A percentile compares a stretch with the other conserved stretches of the same genome.
phyloP scores from a whole-genome alignment of 2,113 vertebrate species.

The Loxodonta africana region DNA sequence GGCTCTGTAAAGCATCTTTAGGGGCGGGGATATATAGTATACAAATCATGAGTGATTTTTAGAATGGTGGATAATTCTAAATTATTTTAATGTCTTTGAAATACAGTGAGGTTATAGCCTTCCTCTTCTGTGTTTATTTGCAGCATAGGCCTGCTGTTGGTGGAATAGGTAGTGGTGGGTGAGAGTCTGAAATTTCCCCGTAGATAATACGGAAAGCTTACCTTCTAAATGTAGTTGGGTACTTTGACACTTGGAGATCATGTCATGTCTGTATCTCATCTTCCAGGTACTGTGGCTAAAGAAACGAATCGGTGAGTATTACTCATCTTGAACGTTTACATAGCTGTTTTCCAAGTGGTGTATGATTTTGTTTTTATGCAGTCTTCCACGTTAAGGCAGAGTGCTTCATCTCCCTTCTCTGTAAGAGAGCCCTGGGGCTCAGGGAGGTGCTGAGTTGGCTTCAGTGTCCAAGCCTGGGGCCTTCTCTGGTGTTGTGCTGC shows the following conservation, averaged over 20 bases:
- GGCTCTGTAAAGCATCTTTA: no score
- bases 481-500: neutral
- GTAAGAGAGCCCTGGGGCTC: neutral
- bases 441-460: no score
- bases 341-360: neutral
- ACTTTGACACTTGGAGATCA: neutral
- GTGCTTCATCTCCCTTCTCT: neutral
- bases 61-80: neutral
- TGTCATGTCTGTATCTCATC: neutral
- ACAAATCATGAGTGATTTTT: neutral
- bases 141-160: neutral
- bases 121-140: neutral
- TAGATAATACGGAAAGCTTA: neutral
- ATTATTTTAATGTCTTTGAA: neutral
- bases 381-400: neutral
- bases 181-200: neutral
- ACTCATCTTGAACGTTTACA: neutral
- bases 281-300: neutral
- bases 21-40: neutral
- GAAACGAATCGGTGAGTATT: neutral
- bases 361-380: neutral
- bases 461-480: no score
- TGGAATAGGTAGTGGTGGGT: no score
- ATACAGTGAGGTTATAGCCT: fast-evolving
- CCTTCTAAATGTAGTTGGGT: neutral